Conservation (phyloP, 2,888 invertebrate species). For the Rotaria magnacalcarata region DNA sequence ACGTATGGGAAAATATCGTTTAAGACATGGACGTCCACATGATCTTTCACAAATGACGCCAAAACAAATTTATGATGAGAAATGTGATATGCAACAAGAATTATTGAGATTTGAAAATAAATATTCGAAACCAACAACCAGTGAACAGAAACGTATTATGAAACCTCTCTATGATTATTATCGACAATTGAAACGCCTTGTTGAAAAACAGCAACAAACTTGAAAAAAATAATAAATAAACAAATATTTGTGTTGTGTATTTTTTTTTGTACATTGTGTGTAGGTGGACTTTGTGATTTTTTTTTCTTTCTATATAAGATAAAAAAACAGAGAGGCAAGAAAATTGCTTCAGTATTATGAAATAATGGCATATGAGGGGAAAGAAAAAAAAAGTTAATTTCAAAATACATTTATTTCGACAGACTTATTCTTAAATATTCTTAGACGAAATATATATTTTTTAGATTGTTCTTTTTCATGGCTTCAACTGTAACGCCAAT, state of each 20-base stretch:
- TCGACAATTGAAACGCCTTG: constrained; percentile 31
- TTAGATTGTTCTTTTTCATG: background rate
- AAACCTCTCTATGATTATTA: constrained; percentile 36
- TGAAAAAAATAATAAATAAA: background rate
- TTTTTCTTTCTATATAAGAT: background rate
- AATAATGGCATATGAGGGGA: background rate
- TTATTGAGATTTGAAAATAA: background rate
- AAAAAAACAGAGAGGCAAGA: background rate
- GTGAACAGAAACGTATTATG: constrained; percentile 32
- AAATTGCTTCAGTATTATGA: background rate
- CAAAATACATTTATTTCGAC: background rate
- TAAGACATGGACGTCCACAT: background rate
- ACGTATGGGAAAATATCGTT: background rate
- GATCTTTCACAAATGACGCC: background rate
- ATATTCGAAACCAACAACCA: constrained; percentile 29
- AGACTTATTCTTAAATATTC: background rate
- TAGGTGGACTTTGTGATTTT: background rate
- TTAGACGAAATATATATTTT: background rate
- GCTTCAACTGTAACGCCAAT: background rate
- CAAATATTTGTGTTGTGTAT: background rate
- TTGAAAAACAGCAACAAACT: constrained; percentile 27
- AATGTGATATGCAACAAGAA: constrained; percentile 19
- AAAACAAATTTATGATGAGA: background rate
- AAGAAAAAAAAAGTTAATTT: background rate
- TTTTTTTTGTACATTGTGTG: background rate